Conservation (phyloP, 2,113 vertebrate genomes). For the Perca schrenkii region DNA sequence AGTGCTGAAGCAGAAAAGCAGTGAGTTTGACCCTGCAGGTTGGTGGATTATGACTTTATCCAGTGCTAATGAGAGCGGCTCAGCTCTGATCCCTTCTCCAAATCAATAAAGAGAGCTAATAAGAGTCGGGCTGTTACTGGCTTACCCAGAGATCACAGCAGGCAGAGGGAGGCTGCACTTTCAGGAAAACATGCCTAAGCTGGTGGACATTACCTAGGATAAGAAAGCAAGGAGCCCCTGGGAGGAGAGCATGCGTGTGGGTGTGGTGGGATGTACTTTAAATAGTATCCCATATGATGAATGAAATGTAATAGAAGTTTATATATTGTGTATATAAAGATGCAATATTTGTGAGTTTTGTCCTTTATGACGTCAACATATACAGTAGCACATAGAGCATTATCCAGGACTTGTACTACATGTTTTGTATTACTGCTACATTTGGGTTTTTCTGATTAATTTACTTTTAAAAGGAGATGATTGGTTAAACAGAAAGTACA, state of each 20-base stretch:
- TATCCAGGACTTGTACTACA: too few relatives aligned
- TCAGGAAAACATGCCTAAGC: constrained; percentile 34
- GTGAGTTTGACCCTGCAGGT: constrained; percentile 32
- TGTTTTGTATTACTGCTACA: too few relatives aligned
- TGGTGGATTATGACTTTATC: constrained; percentile 81
- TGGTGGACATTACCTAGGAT: constrained; percentile 42
- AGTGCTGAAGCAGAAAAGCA: constrained; percentile 20
- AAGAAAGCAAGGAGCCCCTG: constrained; percentile 12
- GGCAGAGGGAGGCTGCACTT: constrained; percentile 29
- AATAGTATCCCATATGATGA: too few relatives aligned
- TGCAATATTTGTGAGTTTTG: background rate
- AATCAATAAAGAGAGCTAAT: constrained; percentile 83
- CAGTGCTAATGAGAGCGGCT: constrained; percentile 80
- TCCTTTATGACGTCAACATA: background rate
- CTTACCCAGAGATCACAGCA: constrained; percentile 73
- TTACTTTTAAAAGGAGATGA: too few relatives aligned
- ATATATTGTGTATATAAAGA: too few relatives aligned
- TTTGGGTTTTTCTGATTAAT: too few relatives aligned
- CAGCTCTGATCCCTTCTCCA: constrained; percentile 66
- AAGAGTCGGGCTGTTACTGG: constrained; percentile 67
- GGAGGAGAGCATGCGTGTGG: background rate
- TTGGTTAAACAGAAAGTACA: too few relatives aligned
- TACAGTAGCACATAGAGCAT: background rate
- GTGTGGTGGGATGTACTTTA: background rate
- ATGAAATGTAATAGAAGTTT: too few relatives aligned